Base-by-base conservation (phyloP, 2,888 invertebrate species). In the Ectobius pallidus region DNA sequence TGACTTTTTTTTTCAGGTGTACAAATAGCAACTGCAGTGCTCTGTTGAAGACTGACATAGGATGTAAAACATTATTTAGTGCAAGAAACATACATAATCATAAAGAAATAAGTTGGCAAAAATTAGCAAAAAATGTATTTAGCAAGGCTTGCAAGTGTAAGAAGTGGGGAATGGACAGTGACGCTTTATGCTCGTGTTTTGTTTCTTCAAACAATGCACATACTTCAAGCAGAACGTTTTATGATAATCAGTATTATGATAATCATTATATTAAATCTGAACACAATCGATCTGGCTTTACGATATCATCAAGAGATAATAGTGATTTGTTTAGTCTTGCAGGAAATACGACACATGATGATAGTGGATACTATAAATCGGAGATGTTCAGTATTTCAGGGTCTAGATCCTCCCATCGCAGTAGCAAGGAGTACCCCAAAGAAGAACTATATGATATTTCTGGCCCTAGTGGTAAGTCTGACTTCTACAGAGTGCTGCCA, bases 1-100 rank as follows among this genome's bases (percentile, higher is more conserved):
- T n/a, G n/a, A n/a, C n/a, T n/a, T n/a, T n/a, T n/a, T n/a, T n/a
- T 58, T 58, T 27, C 27, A 58, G 58, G 58, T 58, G 58, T 25
- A 58, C 58, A 4, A 58, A 58, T n/a, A 58, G 58, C 30, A 58
- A 30, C 58, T 58, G 58, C 58, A 58, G 32, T 58, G 58, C 58
- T 30, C 3, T 58, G 30, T 30, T 58, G 58, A 58, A 20, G 58
- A 58, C 58, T 58, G 58, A 58, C 30, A n/a, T 7, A 9, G 32
- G 27, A 30, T 58, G 58, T 30, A 58, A 27, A 14, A 58, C 58
- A 16, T 58, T 58, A 18, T 58, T 30, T n/a, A 58, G 27, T 18
- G 27, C 58, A 58, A 58, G 58, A 30, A 58, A 58, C n/a, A 30
- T 30, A n/a, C 58, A 58, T 58, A 58, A 58, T 25, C 58, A 58